These are phyloP conservation scores for Potorous gilbertii DNA, from an alignment of 2,797 vertebrate species.

Conservation along the genomic window DNA sequence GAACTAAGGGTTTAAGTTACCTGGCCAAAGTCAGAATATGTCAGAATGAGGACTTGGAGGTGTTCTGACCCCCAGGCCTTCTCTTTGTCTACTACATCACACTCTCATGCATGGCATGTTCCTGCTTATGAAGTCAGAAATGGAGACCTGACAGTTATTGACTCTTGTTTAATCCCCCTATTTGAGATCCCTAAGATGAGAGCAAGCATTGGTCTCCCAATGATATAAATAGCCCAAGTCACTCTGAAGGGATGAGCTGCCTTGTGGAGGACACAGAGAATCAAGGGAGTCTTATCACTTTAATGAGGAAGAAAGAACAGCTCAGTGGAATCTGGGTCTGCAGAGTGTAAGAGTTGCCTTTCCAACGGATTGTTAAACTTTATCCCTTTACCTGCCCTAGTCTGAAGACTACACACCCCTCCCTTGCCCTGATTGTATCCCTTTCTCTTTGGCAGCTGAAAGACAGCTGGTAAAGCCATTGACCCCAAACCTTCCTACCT, in stretches of 20 bases:
- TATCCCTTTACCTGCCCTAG: neutral
- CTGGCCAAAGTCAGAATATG: neutral
- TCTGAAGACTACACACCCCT: neutral
- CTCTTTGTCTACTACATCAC: neutral
- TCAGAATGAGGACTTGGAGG: neutral
- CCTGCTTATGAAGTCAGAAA: neutral
- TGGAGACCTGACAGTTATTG: neutral
- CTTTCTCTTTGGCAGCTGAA: neutral
- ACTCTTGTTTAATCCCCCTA: neutral
- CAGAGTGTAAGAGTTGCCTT: neutral
- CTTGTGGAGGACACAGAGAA: neutral
- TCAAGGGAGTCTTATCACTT: neutral
- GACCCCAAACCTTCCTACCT: neutral
- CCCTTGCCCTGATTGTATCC: neutral
- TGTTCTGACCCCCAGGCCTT: neutral
- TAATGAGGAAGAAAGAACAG: neutral
- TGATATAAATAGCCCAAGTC: neutral
- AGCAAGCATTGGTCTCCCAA: neutral
- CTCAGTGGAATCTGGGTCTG: neutral
- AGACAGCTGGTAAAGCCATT: neutral
- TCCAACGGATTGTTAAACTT: neutral
- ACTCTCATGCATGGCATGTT: neutral
- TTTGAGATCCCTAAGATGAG: neutral
- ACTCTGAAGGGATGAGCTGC: neutral
- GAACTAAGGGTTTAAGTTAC: neutral